Base-by-base conservation (phyloP, 2,797 vertebrate genomes). In the Typhlichthys eigenmanni region DNA sequence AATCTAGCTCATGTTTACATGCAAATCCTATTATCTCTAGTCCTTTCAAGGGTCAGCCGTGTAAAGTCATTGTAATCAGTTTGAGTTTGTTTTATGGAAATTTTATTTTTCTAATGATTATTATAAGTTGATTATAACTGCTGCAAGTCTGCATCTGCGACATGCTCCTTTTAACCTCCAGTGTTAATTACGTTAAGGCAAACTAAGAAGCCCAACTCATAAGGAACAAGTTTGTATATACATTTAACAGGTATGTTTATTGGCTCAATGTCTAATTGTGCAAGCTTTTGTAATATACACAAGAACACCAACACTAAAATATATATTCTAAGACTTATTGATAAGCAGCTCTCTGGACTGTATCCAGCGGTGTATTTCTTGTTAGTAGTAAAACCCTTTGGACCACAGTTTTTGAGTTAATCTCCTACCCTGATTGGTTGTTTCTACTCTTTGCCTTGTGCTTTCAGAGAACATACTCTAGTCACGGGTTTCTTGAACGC, bases 171-270 rank as follows among this genome's bases (percentile, higher is more conserved):
- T 79, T 87, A 89, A 89, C 85, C 82, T n/a, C 16, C 72, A n/a
- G 67, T 76, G 80, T 75, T 88, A 90, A 90, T 89, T 88, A 89
- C 83, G 82, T 83, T 68, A 55, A 69, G 66, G 66, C 76, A 69
- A 77, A 71, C 81, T 78, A 85, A 76, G 72, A 85, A 81, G 38
- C 38, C 38, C 9, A 43, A 43, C 8, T 43, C 79, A 69, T 77
- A 74, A 74, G 72, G 80, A 87, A 79, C 66, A 73, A 64, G 75
- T 81, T 83, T 76, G 58, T 74, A 66, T 80, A 69, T 59, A 62
- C 85, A 86, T 87, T 80, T 78, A 87, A 75, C 66, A 55, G 45
- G 55, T 38, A 72, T 62, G 73, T 72, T 55, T 60, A 66, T 53
- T 47, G 54, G 34, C 13, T 29, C 53, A 14, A 4, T 7, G 54